phyloP scores from a whole-genome alignment of 2,113 vertebrate species.

The Prionailurus bengalensis region DNA sequence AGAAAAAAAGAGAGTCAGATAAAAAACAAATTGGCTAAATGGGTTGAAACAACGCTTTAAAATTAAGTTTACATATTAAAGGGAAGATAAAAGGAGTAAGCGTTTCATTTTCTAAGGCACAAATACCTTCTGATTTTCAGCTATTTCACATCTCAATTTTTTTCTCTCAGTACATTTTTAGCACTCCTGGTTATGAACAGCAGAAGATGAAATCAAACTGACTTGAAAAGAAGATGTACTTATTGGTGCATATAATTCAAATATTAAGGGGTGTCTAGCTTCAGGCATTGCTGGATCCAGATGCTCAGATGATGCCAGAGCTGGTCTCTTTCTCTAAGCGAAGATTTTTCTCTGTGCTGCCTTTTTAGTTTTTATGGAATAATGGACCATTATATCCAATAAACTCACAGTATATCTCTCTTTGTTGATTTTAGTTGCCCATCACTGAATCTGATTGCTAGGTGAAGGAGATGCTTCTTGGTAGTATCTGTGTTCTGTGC shows the following conservation, averaged over 20 bases:
- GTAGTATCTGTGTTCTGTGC: not conserved
- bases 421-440: not conserved
- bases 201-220: constrained; percentile 19
- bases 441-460: not conserved
- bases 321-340: not conserved
- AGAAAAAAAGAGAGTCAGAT: not conserved
- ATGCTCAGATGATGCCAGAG: not conserved
- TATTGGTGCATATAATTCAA: not conserved
- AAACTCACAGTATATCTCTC: not conserved
- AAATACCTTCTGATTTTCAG: not conserved
- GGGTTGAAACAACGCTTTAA: constrained; percentile 51
- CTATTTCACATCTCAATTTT: not conserved
- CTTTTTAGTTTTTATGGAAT: not conserved
- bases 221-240: constrained; percentile 1
- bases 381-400: not conserved
- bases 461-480: not conserved
- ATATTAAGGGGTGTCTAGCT: not conserved
- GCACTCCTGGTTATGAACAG: not conserved
- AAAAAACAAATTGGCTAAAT: constrained; percentile 63
- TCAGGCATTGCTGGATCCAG: not conserved
- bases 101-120: not conserved
- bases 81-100: not conserved
- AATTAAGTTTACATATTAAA: constrained; percentile 60
- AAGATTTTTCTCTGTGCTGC: not conserved
- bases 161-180: not conserved